Evolutionary conservation across 2,888 invertebrate species (phyloP), one percentile per base, ranked within the genome.

Genomic region (Zonitis immaculata): DNA sequence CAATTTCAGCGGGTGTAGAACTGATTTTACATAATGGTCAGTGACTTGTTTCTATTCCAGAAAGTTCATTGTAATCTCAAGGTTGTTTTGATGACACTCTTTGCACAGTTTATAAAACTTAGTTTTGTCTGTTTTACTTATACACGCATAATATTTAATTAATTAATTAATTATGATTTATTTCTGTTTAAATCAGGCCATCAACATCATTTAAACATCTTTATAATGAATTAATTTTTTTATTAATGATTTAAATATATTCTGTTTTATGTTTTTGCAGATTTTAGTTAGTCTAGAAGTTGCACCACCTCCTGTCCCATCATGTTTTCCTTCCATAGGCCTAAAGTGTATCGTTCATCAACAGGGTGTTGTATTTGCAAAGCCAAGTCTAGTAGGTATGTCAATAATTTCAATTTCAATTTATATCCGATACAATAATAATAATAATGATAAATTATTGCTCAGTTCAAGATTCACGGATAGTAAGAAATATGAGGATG

Each of bases 261-360:
- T n/a, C n/a, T n/a, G n/a, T n/a, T n/a, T n/a, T n/a, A n/a, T n/a
- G n/a, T n/a, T n/a, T n/a, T 69, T 69, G 5, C 65, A 72, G 72
- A 63, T 71, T 70, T 71, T 63, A 62, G 58, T 62, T 63, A 60
- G 57, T 64, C 48, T 61, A 59, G 59, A 56, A 61, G 59, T 57
- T 62, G 60, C 58, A 59, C 54, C 53, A n/a, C n/a, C 59, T 62
- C 62, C 60, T 62, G 59, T 51, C 59, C 58, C 68, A 76, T 71
- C 68, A 91, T 91, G 90, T 91, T 89, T 78, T 88, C 88, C 74
- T 91, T 91, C 76, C 90, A 91, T 76, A 89, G 88, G 75, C 91
- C 91, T 59, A 88, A 89, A 79, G 90, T 90, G 57, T 91, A 91
- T 73, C 82, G 89, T 63, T 89, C 88, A 49, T 79, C 86, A 49